phyloP scores from a whole-genome alignment of 2,888 invertebrate species.

The Nomada ruficornis region DNA sequence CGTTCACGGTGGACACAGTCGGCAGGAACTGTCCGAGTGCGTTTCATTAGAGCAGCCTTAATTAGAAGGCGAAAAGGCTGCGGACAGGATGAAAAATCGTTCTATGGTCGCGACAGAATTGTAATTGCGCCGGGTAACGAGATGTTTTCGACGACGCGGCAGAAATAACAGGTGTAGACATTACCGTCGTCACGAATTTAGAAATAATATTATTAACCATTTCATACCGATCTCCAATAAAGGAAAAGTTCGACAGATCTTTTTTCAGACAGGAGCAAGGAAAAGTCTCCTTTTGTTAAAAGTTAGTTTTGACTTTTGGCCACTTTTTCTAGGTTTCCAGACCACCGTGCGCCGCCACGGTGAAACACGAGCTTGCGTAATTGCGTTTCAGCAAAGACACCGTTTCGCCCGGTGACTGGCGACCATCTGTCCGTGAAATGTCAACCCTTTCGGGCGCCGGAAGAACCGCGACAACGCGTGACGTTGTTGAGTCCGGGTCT shows the following conservation, averaged over 20 bases:
- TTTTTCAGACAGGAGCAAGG: no score
- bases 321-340: no score
- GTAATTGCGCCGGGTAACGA: constrained; percentile 10
- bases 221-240: no score
- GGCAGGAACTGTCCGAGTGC: no score
- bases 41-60: no score
- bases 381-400: constrained; percentile 27
- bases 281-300: no score
- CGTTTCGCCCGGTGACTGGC: not conserved
- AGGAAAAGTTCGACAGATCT: no score
- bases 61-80: not conserved
- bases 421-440: not conserved
- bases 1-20: no score
- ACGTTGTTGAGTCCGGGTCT: not conserved
- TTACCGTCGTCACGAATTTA: no score
- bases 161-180: no score
- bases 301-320: no score
- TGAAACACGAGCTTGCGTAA: constrained; percentile 28
- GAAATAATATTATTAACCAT: no score
- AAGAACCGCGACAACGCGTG: not conserved
- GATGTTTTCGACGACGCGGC: constrained; percentile 23
- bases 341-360: not conserved
- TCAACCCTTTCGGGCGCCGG: not conserved
- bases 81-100: not conserved
- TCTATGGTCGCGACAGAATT: not conserved